Percentiles rank a stretch among this genome's conserved stretches.
Evolutionary conservation across 1,140 invertebrate species (phyloP).

Genomic region (Zaprionus kolodkinae): DNA sequence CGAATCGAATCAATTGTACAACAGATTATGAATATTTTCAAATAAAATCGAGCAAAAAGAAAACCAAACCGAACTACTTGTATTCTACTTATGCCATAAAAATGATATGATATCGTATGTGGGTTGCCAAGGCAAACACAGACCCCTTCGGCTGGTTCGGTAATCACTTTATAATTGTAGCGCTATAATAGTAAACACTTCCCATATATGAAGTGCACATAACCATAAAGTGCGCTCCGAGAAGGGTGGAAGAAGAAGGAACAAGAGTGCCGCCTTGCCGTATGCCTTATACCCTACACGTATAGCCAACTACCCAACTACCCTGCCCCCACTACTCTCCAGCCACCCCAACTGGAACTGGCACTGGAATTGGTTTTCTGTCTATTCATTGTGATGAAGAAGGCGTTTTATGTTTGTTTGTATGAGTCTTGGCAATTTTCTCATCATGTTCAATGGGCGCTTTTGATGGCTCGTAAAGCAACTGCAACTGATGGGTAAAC

Average conservation of each 20-base stretch:
- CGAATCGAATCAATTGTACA: constrained; percentile 57
- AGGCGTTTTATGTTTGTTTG: constrained; percentile 51
- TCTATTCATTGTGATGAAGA: constrained; percentile 57
- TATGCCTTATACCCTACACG: not conserved
- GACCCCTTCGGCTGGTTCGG: constrained; percentile 9
- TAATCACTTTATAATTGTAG: constrained; percentile 75
- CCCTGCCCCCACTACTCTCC: not conserved
- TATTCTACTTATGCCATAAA: constrained; percentile 18
- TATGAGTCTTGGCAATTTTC: constrained; percentile 56
- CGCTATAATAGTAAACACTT: constrained; percentile 50
- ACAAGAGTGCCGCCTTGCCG: not conserved
- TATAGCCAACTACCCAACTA: constrained; percentile 9
- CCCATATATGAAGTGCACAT: constrained; percentile 53
- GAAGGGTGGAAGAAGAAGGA: constrained; percentile 45
- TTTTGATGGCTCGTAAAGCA: constrained; percentile 52
- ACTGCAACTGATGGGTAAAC: constrained; percentile 53
- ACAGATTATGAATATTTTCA: constrained; percentile 19
- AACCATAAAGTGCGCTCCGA: constrained; percentile 30
- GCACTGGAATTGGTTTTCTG: constrained; percentile 44
- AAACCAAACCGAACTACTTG: constrained; percentile 11
- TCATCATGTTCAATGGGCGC: constrained; percentile 44
- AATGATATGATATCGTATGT: constrained; percentile 1
- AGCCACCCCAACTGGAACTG: not conserved
- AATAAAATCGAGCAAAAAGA: constrained; percentile 38
- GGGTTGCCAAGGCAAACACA: constrained; percentile 46